Evolutionary conservation across 2,888 invertebrate species (phyloP), one percentile per base, ranked within the genome.

Genomic region (Drosophila testacea): DNA sequence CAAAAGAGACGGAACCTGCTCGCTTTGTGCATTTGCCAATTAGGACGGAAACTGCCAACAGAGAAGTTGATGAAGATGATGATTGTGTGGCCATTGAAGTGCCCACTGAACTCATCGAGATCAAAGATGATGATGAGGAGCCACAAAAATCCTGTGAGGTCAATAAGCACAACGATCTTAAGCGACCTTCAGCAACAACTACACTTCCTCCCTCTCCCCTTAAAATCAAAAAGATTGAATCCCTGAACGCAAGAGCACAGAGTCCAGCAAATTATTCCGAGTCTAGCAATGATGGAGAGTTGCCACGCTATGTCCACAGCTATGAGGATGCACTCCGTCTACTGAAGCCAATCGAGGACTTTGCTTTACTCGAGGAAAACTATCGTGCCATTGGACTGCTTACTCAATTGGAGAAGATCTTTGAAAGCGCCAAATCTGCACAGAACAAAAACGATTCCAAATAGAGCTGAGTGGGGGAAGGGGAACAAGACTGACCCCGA

Each of bases 301-400:
- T 90, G 42, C 89, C 91, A 1, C 76, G 73, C 1, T 72, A 75
- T 34, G 86, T 90, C 3, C 68, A 72, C 4, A 88, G 61, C 69
- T 91, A 90, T 63, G 74, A 65, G n/a, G 90, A 92, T 67, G 92
- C 90, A 0, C 67, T 92, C 50, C 87, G 85, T 16, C 64, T 91
- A 38, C 80, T 92, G 0, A 90, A 89, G 34, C 92, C 92, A 0
- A 63, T 92, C 10, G 92, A 92, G 47, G 92, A 92, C 4, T 92
- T 91, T 41, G 91, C 88, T 0, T 73, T 92, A 60, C 66, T 91
- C 27, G 87, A 88, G 60, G 91, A 91, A 50, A 91, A 92, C 61
- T 91, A 89, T 74, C 88, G 92, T 16, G 92, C 89, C 36, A 92
- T 92, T 41, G 92, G 91, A 3, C 70, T 92, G 34, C 83, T 92